Base-by-base conservation (phyloP, 2,113 vertebrate species). In the Nettapus auritus region DNA sequence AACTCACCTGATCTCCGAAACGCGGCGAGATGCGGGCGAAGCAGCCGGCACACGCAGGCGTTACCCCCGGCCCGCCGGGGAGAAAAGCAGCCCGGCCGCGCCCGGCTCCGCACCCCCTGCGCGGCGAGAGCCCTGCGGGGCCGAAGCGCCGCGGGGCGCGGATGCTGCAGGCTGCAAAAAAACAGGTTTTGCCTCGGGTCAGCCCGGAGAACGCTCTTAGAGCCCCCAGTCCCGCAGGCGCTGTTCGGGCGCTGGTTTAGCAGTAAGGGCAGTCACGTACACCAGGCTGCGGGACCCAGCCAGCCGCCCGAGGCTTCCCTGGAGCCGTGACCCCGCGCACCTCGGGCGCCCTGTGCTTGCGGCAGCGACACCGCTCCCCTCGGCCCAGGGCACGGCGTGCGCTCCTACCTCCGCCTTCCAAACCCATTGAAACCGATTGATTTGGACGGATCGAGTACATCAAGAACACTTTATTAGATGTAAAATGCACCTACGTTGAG, bases 1-100 rank as follows among this genome's bases (percentile, higher is more conserved):
- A 21, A 18, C 82, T 88, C 90, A 94, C 71, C 78, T 68, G 88
- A 66, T 78, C 84, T 87, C 57, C 87, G 29, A 90, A 96, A 93
- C 80, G 67, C 28, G 73, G 89, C 84, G 53, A 60, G 82, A 82
- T 86, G 82, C 2, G 71, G 53, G 34, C 44, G 68, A 88, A 94
- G 67, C 48, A 9, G 50, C 44, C 86, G 42, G 16, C 53, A 66
- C 29, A 8, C 7, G 18, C 9, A 14, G 46, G 46, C 46, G 46
- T 19, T 48, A 21, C 46, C 46, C 48, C 48, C 22, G 18, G 46
- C 8, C 46, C 46, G 46, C 19, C 46, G 46, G 21, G 69, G 0
- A 48, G 33, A 25, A 56, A 29, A 63, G 8, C 44, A 11, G 13
- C 68, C 7, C 71, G 3, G 11, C 60, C 40, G 81, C 44, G 15